A percentile compares a stretch with the other conserved stretches of the same genome.
These are phyloP conservation scores for Perizoma flavofasciatum DNA, from an alignment of 2,888 invertebrate species.

Conservation along the genomic window DNA sequence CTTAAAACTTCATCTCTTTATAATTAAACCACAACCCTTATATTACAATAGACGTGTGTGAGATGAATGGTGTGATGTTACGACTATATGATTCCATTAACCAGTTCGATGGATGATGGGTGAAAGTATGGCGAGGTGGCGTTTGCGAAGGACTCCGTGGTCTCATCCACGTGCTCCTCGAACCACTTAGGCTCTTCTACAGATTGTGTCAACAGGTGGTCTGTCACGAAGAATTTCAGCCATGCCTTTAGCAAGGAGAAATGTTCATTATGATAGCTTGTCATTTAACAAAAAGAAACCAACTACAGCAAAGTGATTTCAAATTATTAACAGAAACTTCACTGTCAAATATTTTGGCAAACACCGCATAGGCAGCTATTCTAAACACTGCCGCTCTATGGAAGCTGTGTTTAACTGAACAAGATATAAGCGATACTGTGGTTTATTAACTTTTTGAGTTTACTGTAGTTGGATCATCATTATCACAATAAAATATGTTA, in stretches of 20 bases:
- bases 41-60: constrained; percentile 56
- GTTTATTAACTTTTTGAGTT: not conserved
- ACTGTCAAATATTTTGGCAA: not conserved
- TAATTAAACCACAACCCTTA: constrained; percentile 55
- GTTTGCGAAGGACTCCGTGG: constrained; percentile 68
- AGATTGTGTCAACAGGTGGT: constrained; percentile 77
- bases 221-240: constrained; percentile 84
- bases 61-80: constrained; percentile 57
- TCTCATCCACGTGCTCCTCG: constrained; percentile 64
- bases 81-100: constrained; percentile 78
- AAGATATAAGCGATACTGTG: too few species aligned
- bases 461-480: not conserved
- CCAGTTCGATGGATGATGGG: constrained; percentile 76
- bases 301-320: constrained; percentile 11
- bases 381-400: too few species aligned
- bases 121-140: constrained; percentile 64
- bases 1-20: constrained; percentile 57
- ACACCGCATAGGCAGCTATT: too few species aligned
- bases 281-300: constrained; percentile 11
- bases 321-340: not conserved
- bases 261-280: constrained; percentile 40
- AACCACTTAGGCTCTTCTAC: constrained; percentile 79
- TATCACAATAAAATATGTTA: too few species aligned
- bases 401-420: too few species aligned
- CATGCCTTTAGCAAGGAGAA: constrained; percentile 81